These are phyloP conservation scores for Phenganax subtilis DNA, from an alignment of 92 coral and sea anemone species.

Conservation along the genomic window DNA sequence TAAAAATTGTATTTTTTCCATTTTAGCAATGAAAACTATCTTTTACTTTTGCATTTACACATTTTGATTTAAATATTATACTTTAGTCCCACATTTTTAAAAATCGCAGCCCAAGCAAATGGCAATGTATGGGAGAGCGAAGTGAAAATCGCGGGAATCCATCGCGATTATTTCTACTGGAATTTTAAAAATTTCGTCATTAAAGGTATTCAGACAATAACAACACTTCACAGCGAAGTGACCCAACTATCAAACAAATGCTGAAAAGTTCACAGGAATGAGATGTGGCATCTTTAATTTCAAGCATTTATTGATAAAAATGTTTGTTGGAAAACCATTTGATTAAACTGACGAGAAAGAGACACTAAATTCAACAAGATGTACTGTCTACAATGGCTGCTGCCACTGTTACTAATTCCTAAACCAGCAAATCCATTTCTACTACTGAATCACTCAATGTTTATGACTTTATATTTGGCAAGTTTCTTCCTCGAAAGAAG, in stretches of 20 bases:
- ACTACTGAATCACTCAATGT: slow-evolving; percentile 97
- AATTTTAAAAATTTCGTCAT: not conserved
- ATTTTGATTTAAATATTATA: too few species aligned
- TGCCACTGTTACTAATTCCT: slow-evolving; percentile 90
- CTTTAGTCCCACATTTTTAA: too few species aligned
- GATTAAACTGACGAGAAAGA: not conserved
- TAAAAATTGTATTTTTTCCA: too few species aligned
- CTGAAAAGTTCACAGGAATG: not conserved
- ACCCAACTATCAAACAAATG: not conserved
- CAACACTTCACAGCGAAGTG: not conserved
- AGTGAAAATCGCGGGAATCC: not conserved
- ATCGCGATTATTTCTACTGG: slow-evolving; percentile 8
- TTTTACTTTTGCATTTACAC: too few species aligned
- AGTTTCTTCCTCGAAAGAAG: slow-evolving; percentile 99
- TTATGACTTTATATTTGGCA: slow-evolving; percentile 96
- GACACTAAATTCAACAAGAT: slow-evolving; percentile 19
- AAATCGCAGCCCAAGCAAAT: too few species aligned
- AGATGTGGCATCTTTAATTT: not conserved
- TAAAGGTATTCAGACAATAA: not conserved
- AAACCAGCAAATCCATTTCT: slow-evolving; percentile 90
- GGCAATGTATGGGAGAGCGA: too few species aligned
- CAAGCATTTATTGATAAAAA: not conserved
- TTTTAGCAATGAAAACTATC: too few species aligned
- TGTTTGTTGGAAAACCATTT: not conserved
- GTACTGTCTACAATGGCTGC: slow-evolving; percentile 98